Evolutionary conservation across 2,888 invertebrate species (phyloP), one percentile per base, ranked within the genome.

Genomic region (Enchytraeus crypticus): DNA sequence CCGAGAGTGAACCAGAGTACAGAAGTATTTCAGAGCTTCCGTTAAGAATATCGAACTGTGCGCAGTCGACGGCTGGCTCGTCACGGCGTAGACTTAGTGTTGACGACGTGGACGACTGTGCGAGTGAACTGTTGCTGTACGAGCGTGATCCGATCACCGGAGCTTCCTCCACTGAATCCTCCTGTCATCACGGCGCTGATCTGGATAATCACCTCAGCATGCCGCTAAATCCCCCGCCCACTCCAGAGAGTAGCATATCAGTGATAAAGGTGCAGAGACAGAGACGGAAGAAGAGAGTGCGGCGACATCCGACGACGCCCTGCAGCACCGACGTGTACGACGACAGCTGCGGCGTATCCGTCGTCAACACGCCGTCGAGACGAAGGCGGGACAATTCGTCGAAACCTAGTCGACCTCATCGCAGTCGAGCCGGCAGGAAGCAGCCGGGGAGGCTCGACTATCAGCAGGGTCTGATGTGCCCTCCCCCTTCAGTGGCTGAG

Each of bases 311-410:
- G 14, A 75, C 76, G 21, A 93, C 93, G 27, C 93, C 93, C 0
- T 93, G 92, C 75, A 90, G 90, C 68, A 92, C 93, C 38, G 93
- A 93, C 70, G 89, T 92, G 68, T 92, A 91, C 72, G 90, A 91
- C 77, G 80, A 80, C 64, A 79, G 79, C 68, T 79, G 38, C 11
- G 38, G 38, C n/a, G n/a, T n/a, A n/a, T n/a, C n/a, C n/a, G n/a
- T 34, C 53, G 32, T 33, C 21, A 21, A 51, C n/a, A 34, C 58
- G 58, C 2, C 58, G 26, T 51, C 49, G 51, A 51, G 21, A 27
- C 18, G 49, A 57, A 21, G 27, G 21, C 14, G 34, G 47, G 26
- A 18, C 51, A 4, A 4, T 30, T 5, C 18, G 29, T 5, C 8
- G 5, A 3, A 30, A 14, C 3, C 30, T 30, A 54, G 18, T 8